A percentile compares a stretch with the other conserved stretches of the same genome.
Evolutionary conservation across 2,797 vertebrate species (phyloP).

Genomic region (Sebastes iracundus): DNA sequence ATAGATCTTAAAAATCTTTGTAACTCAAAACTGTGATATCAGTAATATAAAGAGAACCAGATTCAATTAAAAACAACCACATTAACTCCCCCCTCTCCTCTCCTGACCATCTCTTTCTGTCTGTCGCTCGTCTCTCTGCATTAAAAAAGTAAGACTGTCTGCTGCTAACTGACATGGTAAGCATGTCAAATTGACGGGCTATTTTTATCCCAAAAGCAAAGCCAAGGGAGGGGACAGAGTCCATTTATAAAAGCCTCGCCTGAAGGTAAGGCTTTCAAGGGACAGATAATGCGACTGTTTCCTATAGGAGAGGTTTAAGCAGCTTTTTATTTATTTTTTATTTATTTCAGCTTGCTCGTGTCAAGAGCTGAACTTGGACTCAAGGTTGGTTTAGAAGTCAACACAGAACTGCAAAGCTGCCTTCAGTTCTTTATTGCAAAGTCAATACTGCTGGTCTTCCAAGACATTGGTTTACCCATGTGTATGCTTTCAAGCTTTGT

Average conservation of each 20-base stretch:
- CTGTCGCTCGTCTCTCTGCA: not conserved
- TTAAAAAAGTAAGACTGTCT: constrained; percentile 23
- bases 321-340: constrained; percentile 14
- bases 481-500: not conserved
- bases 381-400: constrained; percentile 28
- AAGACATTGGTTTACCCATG: not conserved
- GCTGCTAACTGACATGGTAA: constrained; percentile 50
- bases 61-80: constrained; percentile 8
- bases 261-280: constrained; percentile 59
- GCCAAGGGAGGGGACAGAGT: constrained; percentile 31
- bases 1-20: not conserved
- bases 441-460: not conserved
- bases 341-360: constrained; percentile 7
- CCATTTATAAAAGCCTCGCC: constrained; percentile 57
- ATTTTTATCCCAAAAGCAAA: constrained; percentile 66
- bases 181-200: constrained; percentile 62
- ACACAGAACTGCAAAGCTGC: not conserved
- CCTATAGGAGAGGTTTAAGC: constrained; percentile 34
- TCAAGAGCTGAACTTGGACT: constrained; percentile 30
- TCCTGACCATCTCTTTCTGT: not conserved
- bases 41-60: not conserved
- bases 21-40: not conserved
- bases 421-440: not conserved
- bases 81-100: not conserved
- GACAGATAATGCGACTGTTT: constrained; percentile 50